A percentile compares a stretch with the other conserved stretches of the same genome.
These are phyloP conservation scores for Ochlodes sylvanus DNA, from an alignment of 2,888 invertebrate genomes.

Conservation along the genomic window DNA sequence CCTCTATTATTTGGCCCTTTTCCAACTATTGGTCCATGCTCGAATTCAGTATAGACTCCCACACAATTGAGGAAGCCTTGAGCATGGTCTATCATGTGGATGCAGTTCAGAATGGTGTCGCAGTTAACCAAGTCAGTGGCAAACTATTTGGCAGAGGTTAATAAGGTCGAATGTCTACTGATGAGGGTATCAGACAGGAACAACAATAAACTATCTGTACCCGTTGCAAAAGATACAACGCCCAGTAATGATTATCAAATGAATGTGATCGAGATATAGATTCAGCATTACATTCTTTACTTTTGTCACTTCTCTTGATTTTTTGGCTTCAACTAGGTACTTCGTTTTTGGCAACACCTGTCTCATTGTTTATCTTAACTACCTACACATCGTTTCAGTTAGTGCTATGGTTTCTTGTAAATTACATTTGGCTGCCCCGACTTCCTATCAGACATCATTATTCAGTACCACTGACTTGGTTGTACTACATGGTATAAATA, in stretches of 20 bases:
- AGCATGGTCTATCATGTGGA: not conserved
- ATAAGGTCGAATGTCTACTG: too few species aligned
- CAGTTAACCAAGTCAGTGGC: not conserved
- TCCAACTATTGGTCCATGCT: not conserved
- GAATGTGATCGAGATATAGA: too few species aligned
- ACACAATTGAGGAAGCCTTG: too few species aligned
- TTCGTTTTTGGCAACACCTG: not conserved
- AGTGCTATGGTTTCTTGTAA: not conserved
- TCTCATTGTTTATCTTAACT: not conserved
- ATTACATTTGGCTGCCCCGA: constrained; percentile 1
- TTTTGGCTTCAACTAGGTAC: not conserved
- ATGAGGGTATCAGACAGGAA: too few species aligned
- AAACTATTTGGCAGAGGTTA: not conserved
- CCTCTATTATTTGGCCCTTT: constrained; percentile 5
- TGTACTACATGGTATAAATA: constrained; percentile 9
- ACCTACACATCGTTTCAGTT: not conserved
- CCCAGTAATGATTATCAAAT: too few species aligned
- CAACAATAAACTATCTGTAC: too few species aligned
- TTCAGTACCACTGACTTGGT: not conserved
- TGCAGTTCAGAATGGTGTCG: not conserved
- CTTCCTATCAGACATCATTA: not conserved
- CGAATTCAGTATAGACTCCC: too few species aligned
- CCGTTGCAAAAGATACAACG: too few species aligned
- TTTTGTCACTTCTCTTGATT: not conserved
- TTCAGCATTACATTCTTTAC: too few species aligned